Base-by-base conservation (phyloP, 2,888 invertebrate species). In the Bhutanitis thaidina region DNA sequence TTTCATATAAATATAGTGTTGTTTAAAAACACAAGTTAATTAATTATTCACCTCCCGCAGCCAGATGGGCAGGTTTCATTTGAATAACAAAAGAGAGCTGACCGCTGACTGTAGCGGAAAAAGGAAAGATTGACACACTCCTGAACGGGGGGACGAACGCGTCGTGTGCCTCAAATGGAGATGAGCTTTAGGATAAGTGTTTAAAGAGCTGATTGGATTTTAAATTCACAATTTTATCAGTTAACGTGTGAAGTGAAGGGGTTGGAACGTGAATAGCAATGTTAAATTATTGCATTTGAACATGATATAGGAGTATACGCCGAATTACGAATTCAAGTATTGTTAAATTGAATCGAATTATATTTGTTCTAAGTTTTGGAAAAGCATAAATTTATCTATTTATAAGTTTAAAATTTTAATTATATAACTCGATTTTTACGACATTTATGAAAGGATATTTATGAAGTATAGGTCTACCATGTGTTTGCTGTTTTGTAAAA, bases 41-140 rank as follows among this genome's bases (percentile, higher is more conserved):
- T 20, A 20, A 3, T 84, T 80, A 80, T 80, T 75, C 79, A 65
- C 67, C 62, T 64, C 62, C 59, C 66, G 62, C 61, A 65, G 61
- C 65, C 77, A 76, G 75, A 75, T 74, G 79, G 69, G 68, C 66
- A 67, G 72, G 70, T 74, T 73, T 68, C 65, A 85, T 85, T 80
- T 83, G 71, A 82, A 85, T 85, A 84, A 85, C 85, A 85, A 85
- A 80, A 77, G 74, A 64, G 58, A 60, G 69, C 56, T 66, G 61
- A 54, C 57, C 60, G 56, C 52, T 49, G 37, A n/a, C 16, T 60
- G 67, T 63, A 56, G 65, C 69, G 75, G 75, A 70, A 80, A 80
- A 80, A 74, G 60, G 77, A 69, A 66, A 76, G 80, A 79, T 72
- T 82, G 80, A 83, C 81, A 77, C 69, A 58, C 61, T 61, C 57